Evolutionary conservation across 2,113 vertebrate species (phyloP).

Genomic region (Cyprinodon brontotheroides): DNA sequence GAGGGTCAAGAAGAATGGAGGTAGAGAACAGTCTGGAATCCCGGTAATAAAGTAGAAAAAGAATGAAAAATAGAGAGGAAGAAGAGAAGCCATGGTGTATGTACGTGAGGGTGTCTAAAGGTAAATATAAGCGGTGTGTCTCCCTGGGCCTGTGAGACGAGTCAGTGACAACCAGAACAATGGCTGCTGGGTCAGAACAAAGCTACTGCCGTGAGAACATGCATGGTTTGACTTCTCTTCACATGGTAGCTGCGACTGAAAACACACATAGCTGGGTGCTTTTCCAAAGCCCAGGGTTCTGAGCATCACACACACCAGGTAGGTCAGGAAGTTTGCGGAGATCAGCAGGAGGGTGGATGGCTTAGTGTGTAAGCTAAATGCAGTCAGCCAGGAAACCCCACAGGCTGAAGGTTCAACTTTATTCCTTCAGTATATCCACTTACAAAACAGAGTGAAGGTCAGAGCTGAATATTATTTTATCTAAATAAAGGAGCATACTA

Average conservation of each 20-base stretch:
- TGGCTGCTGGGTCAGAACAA: constrained; percentile 69
- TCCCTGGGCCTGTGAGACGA: constrained; percentile 74
- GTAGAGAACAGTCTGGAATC: constrained; percentile 28
- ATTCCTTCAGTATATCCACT: constrained; percentile 7
- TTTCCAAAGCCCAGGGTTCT: constrained; percentile 16
- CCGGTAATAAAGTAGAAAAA: constrained; percentile 34
- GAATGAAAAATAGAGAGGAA: constrained; percentile 48
- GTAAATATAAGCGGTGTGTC: constrained; percentile 78
- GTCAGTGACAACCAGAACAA: constrained; percentile 78
- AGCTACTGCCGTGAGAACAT: constrained; percentile 62
- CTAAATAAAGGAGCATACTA: not conserved
- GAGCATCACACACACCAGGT: constrained; percentile 23
- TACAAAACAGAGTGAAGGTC: not conserved
- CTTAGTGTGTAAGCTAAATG: constrained; percentile 57
- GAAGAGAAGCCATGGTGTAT: too few species aligned
- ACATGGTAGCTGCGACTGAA: constrained; percentile 29
- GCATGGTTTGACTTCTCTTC: constrained; percentile 43
- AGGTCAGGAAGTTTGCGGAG: constrained; percentile 36
- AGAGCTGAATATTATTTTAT: not conserved
- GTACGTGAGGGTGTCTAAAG: constrained; percentile 19
- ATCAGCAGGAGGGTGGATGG: constrained; percentile 43
- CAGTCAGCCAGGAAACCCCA: constrained; percentile 45
- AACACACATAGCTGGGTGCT: constrained; percentile 11
- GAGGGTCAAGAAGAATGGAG: constrained; percentile 50
- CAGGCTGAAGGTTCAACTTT: constrained; percentile 18